Percentiles rank a stretch among this genome's conserved stretches.
phyloP scores from a whole-genome alignment of 2,113 vertebrate species.

The Gasterosteus nipponicus region DNA sequence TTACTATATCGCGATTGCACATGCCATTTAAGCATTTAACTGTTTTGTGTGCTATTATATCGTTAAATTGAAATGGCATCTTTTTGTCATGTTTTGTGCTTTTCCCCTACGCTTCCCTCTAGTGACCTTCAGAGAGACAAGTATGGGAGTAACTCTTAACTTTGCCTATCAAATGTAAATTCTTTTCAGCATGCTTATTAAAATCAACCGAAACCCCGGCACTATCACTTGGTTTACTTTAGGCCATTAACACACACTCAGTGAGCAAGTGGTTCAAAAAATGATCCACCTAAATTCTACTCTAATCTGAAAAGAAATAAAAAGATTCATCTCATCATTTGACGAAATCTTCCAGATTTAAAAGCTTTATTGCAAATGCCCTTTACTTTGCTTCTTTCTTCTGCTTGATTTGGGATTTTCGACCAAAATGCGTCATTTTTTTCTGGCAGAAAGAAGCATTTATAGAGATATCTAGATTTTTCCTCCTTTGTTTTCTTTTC shows the following conservation, averaged over 20 bases:
- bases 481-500: background rate
- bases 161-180: constrained; percentile 99
- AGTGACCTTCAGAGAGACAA: constrained; percentile 99
- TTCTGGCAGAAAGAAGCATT: constrained; percentile 37
- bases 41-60: constrained; percentile 42
- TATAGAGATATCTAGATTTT: constrained; percentile 23
- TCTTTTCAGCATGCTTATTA: constrained; percentile 99
- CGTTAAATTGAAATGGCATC: constrained; percentile 88
- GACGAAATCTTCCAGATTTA: constrained; percentile 32
- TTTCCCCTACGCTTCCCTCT: constrained; percentile 94
- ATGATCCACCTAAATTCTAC: constrained; percentile 77
- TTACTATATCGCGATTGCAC: constrained; percentile 8
- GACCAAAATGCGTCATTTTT: constrained; percentile 48
- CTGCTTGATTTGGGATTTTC: constrained; percentile 49
- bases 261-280: constrained; percentile 99
- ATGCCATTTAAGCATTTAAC: constrained; percentile 29
- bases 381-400: constrained; percentile 58
- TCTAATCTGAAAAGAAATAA: constrained; percentile 22
- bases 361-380: constrained; percentile 41
- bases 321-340: constrained; percentile 31
- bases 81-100: constrained; percentile 86
- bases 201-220: constrained; percentile 81
- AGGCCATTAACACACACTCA: constrained; percentile 94
- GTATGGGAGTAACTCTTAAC: constrained; percentile 99
- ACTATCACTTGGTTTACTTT: constrained; percentile 96